Percentiles rank a stretch among this genome's conserved stretches.
phyloP scores from a whole-genome alignment of 1,140 invertebrate genomes.

The Yoshiicerus persimilis region DNA sequence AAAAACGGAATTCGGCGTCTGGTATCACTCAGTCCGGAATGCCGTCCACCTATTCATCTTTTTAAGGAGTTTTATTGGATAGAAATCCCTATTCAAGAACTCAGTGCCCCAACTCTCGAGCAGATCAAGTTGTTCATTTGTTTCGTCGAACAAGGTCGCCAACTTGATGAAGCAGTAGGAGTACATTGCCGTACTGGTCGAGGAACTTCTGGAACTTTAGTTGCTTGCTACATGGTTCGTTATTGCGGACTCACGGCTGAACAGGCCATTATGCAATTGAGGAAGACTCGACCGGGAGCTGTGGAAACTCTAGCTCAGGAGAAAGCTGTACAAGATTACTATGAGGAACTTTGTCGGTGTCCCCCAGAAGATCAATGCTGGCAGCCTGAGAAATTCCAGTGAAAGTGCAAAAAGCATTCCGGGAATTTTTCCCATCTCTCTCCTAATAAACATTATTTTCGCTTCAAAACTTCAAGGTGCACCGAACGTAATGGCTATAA shows the following conservation, averaged over 20 bases:
- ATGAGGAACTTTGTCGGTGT: conserved; percentile 59
- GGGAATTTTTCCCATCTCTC: not conserved
- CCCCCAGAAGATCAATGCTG: conserved; percentile 41
- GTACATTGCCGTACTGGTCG: conserved; percentile 69
- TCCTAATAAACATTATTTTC: not conserved
- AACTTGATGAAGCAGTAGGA: conserved; percentile 62
- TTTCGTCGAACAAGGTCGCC: conserved; percentile 57
- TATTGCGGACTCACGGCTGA: conserved; percentile 63
- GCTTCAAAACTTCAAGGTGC: not conserved
- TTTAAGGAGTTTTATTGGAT: conserved; percentile 60
- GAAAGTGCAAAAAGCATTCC: not conserved
- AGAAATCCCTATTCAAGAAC: conserved; percentile 65
- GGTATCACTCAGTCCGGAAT: conserved; percentile 66
- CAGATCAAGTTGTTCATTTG: conserved; percentile 69
- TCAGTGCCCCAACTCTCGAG: conserved; percentile 64
- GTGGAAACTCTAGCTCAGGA: conserved; percentile 70
- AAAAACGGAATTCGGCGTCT: conserved; percentile 59
- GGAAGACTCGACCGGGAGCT: conserved; percentile 65
- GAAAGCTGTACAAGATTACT: conserved; percentile 62
- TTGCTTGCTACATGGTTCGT: conserved; percentile 66
- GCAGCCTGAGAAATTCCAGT: conserved; percentile 33
- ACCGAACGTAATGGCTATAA: not conserved
- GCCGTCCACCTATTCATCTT: conserved; percentile 58
- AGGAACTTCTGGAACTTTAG: conserved; percentile 69
- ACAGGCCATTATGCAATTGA: conserved; percentile 63